Evolutionary conservation across 2,888 invertebrate species (phyloP).

Genomic region (Junonia oenone): DNA sequence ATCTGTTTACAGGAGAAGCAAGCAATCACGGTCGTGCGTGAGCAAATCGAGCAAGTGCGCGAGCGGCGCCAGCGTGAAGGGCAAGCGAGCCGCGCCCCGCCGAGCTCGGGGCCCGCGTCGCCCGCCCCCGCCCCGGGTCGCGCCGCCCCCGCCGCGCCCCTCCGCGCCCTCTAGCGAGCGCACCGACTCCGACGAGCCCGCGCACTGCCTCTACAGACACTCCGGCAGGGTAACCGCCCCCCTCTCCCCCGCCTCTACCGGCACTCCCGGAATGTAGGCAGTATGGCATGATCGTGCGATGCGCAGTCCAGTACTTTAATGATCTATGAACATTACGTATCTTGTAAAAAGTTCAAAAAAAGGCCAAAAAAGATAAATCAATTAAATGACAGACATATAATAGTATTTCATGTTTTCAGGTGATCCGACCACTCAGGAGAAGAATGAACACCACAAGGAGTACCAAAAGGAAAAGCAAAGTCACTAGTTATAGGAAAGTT

Average conservation of each 20-base stretch:
- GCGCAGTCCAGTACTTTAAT: too few relatives aligned
- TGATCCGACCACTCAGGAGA: slow-evolving; percentile 59
- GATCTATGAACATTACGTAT: not conserved
- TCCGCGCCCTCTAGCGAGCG: slow-evolving; percentile 66
- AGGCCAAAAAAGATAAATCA: not conserved
- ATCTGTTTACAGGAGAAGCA: slow-evolving; percentile 44
- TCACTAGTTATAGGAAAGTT: slow-evolving; percentile 59
- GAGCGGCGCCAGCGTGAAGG: slow-evolving; percentile 34
- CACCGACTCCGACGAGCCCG: slow-evolving; percentile 65
- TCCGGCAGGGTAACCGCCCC: slow-evolving; percentile 36
- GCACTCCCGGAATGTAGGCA: too few relatives aligned
- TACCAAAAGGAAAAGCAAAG: slow-evolving; percentile 66
- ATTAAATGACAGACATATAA: not conserved
- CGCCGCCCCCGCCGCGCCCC: slow-evolving; percentile 37
- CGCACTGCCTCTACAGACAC: slow-evolving; percentile 42
- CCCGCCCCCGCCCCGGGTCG: slow-evolving; percentile 21
- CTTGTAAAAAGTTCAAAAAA: not conserved
- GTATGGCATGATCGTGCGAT: too few relatives aligned
- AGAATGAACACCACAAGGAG: slow-evolving; percentile 63
- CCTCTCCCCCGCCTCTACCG: slow-evolving; percentile 27
- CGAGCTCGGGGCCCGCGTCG: slow-evolving; percentile 29
- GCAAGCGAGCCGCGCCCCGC: slow-evolving; percentile 38
- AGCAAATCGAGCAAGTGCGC: slow-evolving; percentile 39
- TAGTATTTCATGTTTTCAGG: slow-evolving; percentile 38
- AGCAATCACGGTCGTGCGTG: slow-evolving; percentile 47